Conservation (phyloP, 2,797 vertebrate species). For the Catostomus latipinnis region DNA sequence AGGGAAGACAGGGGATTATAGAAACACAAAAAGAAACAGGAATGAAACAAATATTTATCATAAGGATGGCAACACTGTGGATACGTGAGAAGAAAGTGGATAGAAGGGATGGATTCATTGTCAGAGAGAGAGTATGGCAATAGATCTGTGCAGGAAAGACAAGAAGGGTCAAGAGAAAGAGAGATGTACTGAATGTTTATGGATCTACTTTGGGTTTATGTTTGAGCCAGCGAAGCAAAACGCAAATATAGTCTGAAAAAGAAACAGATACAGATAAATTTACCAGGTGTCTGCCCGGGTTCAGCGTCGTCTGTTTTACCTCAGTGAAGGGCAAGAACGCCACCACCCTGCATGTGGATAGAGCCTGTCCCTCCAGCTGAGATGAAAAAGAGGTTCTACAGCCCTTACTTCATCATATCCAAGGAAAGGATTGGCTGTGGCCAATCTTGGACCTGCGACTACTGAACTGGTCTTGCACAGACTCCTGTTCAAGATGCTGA, state of each 20-base stretch:
- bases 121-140: constrained; percentile 26
- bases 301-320: no score
- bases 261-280: neutral
- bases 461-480: no score
- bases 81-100: constrained; percentile 28
- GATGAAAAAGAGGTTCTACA: no score
- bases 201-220: constrained; percentile 14
- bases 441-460: no score
- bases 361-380: no score
- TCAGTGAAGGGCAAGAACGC: no score
- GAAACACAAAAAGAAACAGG: constrained; percentile 4
- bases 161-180: constrained; percentile 43
- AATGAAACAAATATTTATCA: constrained; percentile 27
- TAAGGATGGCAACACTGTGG: constrained; percentile 8
- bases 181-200: constrained; percentile 8
- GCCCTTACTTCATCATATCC: no score
- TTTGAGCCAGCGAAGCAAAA: constrained; percentile 4
- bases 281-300: no score
- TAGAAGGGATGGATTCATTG: constrained; percentile 10
- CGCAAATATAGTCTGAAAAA: neutral
- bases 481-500: no score
- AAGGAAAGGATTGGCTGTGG: no score
- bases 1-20: constrained; percentile 1
- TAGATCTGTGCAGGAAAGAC: constrained; percentile 31
- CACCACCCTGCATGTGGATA: no score